Conservation (phyloP, 2,888 invertebrate species). For the Melikaiella ostensackeni region DNA sequence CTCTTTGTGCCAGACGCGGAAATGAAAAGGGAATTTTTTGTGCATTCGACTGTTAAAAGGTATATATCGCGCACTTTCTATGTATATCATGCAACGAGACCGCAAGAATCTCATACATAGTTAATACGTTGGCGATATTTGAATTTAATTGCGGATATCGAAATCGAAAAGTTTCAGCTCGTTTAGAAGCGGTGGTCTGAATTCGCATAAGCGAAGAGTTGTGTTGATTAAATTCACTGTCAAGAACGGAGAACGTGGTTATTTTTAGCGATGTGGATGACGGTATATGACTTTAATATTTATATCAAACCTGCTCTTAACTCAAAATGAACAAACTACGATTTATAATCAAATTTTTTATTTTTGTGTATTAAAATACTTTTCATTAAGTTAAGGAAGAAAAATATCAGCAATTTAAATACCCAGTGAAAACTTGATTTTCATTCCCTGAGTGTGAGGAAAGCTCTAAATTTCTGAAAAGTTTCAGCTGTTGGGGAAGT, state of each 20-base stretch:
- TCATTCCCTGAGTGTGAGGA: too few species aligned
- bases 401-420: too few species aligned
- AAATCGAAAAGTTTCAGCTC: conserved; percentile 22
- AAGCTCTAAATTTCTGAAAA: too few species aligned
- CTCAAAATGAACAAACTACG: too few species aligned
- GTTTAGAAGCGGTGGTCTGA: background rate
- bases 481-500: too few species aligned
- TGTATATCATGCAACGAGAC: conserved; percentile 34
- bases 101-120: conserved; percentile 38
- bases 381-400: too few species aligned
- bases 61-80: conserved; percentile 41
- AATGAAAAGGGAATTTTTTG: conserved; percentile 36
- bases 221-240: conserved; percentile 20
- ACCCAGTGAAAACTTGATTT: too few species aligned
- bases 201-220: conserved; percentile 5
- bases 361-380: too few species aligned
- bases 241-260: background rate
- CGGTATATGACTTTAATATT: too few species aligned
- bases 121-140: conserved; percentile 21
- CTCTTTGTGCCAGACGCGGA: conserved; percentile 37
- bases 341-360: too few species aligned
- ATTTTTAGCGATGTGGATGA: background rate
- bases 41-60: conserved; percentile 48
- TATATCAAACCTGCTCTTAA: too few species aligned
- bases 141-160: conserved; percentile 32